Conservation (phyloP, 2,113 vertebrate species). For the Lamprotornis superbus region DNA sequence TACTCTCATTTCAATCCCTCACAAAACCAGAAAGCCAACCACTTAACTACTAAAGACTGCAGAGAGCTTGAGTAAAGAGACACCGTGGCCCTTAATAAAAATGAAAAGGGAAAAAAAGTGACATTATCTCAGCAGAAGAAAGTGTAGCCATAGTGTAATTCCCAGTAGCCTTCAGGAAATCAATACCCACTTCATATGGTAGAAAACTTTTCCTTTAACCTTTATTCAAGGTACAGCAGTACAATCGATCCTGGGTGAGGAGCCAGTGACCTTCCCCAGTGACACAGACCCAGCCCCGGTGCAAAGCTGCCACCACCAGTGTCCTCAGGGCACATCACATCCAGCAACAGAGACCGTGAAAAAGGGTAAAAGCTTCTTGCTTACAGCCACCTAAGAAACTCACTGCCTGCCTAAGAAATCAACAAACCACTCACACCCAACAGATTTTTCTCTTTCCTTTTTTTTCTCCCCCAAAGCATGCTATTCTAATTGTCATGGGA, state of each 20-base stretch:
- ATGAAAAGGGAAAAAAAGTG: neutral
- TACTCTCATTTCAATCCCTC: neutral
- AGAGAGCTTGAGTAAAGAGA: neutral
- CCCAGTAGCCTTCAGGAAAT: slow-evolving; percentile 39
- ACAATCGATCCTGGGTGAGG: neutral
- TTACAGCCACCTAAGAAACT: neutral
- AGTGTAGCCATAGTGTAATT: neutral
- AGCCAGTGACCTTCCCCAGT: neutral
- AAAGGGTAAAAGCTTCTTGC: neutral
- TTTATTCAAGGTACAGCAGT: neutral
- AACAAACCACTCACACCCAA: neutral
- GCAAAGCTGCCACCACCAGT: neutral
- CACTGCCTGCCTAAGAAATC: neutral
- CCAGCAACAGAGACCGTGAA: fast-evolving
- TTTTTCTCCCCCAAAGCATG: fast-evolving
- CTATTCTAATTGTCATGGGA: neutral
- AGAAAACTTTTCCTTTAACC: slow-evolving; percentile 28
- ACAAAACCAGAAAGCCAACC: neutral
- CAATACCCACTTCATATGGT: neutral
- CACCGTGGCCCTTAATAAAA: neutral
- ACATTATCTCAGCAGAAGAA: neutral
- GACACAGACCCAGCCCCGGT: neutral
- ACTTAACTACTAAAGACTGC: neutral
- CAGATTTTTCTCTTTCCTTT: fast-evolving
- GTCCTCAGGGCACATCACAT: neutral